A percentile compares a stretch with the other conserved stretches of the same genome.
Evolutionary conservation across 2,113 vertebrate species (phyloP).

Genomic region (Tenebrosternarchus preto): DNA sequence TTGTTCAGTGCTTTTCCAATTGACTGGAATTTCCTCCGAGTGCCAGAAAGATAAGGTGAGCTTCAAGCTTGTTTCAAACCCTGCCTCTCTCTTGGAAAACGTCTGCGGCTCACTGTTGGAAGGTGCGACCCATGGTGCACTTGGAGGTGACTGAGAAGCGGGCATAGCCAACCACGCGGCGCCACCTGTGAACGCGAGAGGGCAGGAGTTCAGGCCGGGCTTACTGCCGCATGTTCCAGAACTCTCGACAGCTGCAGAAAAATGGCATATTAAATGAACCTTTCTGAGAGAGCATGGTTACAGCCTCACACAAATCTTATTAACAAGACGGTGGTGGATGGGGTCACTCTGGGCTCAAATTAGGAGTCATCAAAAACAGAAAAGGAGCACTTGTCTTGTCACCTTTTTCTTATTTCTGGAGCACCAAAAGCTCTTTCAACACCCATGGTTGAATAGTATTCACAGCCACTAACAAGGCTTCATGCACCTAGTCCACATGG

Average conservation of each 20-base stretch:
- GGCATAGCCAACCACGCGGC: constrained; percentile 83
- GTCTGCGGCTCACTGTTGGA: constrained; percentile 81
- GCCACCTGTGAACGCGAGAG: constrained; percentile 88
- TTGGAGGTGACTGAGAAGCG: constrained; percentile 83
- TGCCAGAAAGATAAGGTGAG: constrained; percentile 64
- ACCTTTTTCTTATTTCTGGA: constrained; percentile 81
- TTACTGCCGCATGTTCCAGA: constrained; percentile 81
- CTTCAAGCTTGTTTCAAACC: no score
- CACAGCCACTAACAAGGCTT: constrained; percentile 84
- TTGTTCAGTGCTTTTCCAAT: no score
- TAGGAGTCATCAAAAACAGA: constrained; percentile 89
- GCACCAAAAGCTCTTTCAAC: constrained; percentile 82
- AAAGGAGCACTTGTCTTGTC: constrained; percentile 85
- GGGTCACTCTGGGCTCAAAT: no score
- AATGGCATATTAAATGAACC: constrained; percentile 80
- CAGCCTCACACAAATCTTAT: constrained; percentile 86
- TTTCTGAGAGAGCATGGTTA: constrained; percentile 81
- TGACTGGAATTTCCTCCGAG: no score
- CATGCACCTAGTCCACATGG: constrained; percentile 83
- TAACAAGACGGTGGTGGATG: constrained; percentile 83
- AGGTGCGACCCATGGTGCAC: constrained; percentile 82
- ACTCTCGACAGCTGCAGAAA: constrained; percentile 83
- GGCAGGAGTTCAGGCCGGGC: constrained; percentile 88
- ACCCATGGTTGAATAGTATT: constrained; percentile 83
- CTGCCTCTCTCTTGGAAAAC: constrained; percentile 84